Evolutionary conservation across 2,888 invertebrate genomes (phyloP).

Genomic region (Hypomecis atomaria): DNA sequence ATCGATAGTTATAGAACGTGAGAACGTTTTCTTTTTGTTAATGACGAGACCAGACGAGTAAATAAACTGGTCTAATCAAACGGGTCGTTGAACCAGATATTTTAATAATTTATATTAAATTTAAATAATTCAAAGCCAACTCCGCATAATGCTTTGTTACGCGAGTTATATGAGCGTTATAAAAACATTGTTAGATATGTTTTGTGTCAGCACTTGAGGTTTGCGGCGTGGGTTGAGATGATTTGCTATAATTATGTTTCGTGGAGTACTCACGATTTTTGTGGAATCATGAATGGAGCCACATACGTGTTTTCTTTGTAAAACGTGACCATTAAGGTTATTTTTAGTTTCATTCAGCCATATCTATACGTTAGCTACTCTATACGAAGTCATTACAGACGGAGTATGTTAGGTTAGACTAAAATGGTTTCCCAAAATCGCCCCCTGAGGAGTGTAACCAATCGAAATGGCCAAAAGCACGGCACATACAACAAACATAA

Average conservation of each 20-base stretch:
- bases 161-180: conserved; percentile 15
- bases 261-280: not conserved
- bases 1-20: conserved; percentile 23
- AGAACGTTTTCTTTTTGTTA: conserved; percentile 29
- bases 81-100: conserved; percentile 38
- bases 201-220: conserved; percentile 16
- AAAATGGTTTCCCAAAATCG: conserved; percentile 47
- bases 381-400: not conserved
- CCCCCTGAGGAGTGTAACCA: conserved; percentile 58
- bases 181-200: conserved; percentile 12
- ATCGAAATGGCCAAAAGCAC: conserved; percentile 55
- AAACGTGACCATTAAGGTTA: no score
- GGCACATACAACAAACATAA: conserved; percentile 58
- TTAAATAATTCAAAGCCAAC: conserved; percentile 41
- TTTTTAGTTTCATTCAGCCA: no score
- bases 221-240: conserved; percentile 14
- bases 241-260: conserved; percentile 11
- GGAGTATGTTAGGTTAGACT: conserved; percentile 13
- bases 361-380: not conserved
- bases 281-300: not conserved
- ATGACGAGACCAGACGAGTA: conserved; percentile 30
- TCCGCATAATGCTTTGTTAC: conserved; percentile 26
- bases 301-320: not conserved
- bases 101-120: conserved; percentile 43
- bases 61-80: conserved; percentile 38